Base-by-base conservation (phyloP, 2,113 vertebrate genomes). In the Hiodon tergisus region DNA sequence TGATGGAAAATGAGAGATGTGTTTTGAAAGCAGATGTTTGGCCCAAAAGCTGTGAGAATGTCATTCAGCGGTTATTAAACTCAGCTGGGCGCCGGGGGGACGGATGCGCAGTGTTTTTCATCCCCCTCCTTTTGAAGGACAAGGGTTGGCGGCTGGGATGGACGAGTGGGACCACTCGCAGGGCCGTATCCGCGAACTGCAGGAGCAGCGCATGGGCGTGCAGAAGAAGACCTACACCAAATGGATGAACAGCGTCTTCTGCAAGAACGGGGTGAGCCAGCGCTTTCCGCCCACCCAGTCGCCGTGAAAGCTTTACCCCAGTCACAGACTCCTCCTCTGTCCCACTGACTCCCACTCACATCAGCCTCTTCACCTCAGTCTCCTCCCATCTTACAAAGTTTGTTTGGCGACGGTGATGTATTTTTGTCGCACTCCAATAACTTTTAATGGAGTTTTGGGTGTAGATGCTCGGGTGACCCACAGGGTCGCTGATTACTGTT, bases 211-310 rank as follows among this genome's bases (percentile, higher is more conserved):
- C 75, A 91, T 89, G 88, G 76, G 68, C 3, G 91, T 95, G 83
- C 95, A 98, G 87, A 94, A 96, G 86, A 97, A 97, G 81, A 98
- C 94, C 55, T 98, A 95, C 85, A 95, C 95, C 80, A 96, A 96
- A 65, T 96, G 95, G 95, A 93, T 97, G 86, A 96, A 97, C 84
- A 95, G 91, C 0, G 47, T 95, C 81, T 95, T 95, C 87, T 74
- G 74, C 75, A 93, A 89, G 17, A 87, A 88, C 77, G 75, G 83
- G 85, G 95, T 95, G 87, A 75, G 89, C 82, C 17, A 47, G 66
- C 51, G 61, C 52, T 77, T 54, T 14, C 50, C 65, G 3, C 5
- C 2, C 4, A 13, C 65, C 65, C 65, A 52, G 4, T 5, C 8
- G 6, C 8, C 58, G 31, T 31, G 31, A 31, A 31, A 31, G 31